Evolutionary conservation across 64 coral and sea anemone genomes (phyloP).

Genomic region (Hydrozoanthus tunicans): DNA sequence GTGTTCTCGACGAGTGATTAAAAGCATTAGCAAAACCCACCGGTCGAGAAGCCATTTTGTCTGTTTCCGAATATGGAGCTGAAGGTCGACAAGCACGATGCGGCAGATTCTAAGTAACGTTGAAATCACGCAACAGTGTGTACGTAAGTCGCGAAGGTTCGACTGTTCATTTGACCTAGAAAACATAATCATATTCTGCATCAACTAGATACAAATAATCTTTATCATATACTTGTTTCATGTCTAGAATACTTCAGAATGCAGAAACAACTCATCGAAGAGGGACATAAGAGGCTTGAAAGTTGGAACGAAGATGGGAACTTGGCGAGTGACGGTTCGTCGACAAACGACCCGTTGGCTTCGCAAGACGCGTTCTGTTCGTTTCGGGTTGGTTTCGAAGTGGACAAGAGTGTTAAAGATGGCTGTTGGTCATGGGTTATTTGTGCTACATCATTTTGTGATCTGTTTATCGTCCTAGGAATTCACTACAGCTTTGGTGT

Average conservation of each 20-base stretch:
- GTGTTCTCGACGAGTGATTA: too few relatives aligned
- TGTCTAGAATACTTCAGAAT: background rate
- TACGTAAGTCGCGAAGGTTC: too few relatives aligned
- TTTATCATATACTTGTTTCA: too few relatives aligned
- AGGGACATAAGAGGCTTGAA: background rate
- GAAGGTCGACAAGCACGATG: too few relatives aligned
- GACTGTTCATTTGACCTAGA: too few relatives aligned
- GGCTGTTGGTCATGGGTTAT: conserved; percentile 83
- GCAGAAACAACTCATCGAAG: background rate
- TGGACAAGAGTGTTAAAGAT: conserved; percentile 65
- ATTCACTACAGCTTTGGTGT: conserved; percentile 93
- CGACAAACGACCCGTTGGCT: background rate
- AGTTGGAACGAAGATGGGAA: conserved; percentile 31
- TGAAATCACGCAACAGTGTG: too few relatives aligned
- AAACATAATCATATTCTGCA: too few relatives aligned
- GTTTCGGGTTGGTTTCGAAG: background rate
- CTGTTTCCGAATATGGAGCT: too few relatives aligned
- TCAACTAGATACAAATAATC: too few relatives aligned
- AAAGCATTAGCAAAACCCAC: too few relatives aligned
- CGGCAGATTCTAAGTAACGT: too few relatives aligned
- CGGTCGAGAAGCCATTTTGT: too few relatives aligned
- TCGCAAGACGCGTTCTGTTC: background rate
- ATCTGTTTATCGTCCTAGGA: conserved; percentile 86
- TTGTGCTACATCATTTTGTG: conserved; percentile 87
- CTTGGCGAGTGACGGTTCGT: background rate